Percentiles rank a stretch among this genome's conserved stretches.
Conservation (phyloP, 2,888 invertebrate genomes). For the Meloe dianella region DNA sequence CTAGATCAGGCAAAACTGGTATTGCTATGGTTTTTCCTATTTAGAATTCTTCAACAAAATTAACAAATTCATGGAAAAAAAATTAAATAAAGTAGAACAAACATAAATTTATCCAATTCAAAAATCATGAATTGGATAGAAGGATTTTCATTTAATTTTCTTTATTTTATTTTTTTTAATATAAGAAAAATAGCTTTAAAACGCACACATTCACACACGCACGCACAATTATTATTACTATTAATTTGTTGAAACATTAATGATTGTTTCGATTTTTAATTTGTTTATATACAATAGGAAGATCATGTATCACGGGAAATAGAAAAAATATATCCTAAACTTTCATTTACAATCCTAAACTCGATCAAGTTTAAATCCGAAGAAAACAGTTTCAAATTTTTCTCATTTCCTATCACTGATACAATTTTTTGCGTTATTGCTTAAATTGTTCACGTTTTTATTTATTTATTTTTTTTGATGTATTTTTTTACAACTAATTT, state of each 20-base stretch:
- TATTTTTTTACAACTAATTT: neutral
- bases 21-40: constrained; percentile 52
- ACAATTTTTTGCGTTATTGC: constrained; percentile 27
- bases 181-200: constrained; percentile 36
- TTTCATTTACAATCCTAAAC: constrained; percentile 24
- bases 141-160: constrained; percentile 5
- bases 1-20: constrained; percentile 56
- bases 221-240: constrained; percentile 35
- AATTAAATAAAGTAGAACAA: constrained; percentile 25
- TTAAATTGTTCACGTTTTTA: constrained; percentile 19
- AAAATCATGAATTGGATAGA: constrained; percentile 29
- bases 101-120: no score
- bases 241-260: constrained; percentile 45
- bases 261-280: constrained; percentile 47
- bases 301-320: constrained; percentile 58
- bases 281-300: constrained; percentile 46
- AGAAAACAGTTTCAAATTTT: constrained; percentile 27
- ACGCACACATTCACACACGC: constrained; percentile 23
- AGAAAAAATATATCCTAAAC: constrained; percentile 56
- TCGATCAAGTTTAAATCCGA: no score
- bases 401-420: constrained; percentile 32
- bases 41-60: constrained; percentile 48
- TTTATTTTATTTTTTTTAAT: constrained; percentile 33
- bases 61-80: constrained; percentile 25
- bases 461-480: constrained; percentile 12